A percentile compares a stretch with the other conserved stretches of the same genome.
Conservation (phyloP, 1,140 invertebrate genomes). For the Cydia strobilella region DNA sequence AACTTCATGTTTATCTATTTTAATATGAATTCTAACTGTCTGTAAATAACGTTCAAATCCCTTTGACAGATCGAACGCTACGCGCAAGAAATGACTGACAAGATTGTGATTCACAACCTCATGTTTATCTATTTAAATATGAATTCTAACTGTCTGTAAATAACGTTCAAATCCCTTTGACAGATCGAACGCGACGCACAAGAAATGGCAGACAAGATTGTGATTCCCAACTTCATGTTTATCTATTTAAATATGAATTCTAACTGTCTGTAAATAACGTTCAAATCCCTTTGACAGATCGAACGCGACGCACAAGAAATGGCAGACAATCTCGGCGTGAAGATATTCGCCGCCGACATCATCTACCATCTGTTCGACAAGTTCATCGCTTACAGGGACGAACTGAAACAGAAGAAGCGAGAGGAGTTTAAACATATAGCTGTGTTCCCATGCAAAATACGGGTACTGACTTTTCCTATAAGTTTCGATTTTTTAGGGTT, state of each 20-base stretch:
- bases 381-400: constrained; percentile 96
- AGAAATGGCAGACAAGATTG: constrained; percentile 92
- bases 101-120: too few relatives aligned
- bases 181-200: constrained; percentile 95
- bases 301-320: constrained; percentile 98
- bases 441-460: constrained; percentile 98
- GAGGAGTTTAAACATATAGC: constrained; percentile 98
- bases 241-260: too few relatives aligned
- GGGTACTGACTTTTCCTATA: constrained; percentile 81
- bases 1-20: too few relatives aligned
- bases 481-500: too few relatives aligned
- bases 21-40: too few relatives aligned
- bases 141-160: too few relatives aligned
- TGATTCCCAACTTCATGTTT: too few relatives aligned
- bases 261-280: too few relatives aligned
- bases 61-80: constrained; percentile 87
- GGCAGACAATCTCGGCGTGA: constrained; percentile 96
- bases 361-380: constrained; percentile 99
- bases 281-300: constrained; percentile 49
- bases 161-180: neutral
- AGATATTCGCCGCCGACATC: constrained; percentile 99
- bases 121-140: too few relatives aligned
- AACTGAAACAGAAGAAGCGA: constrained; percentile 95
- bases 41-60: neutral
- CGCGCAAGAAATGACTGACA: constrained; percentile 98